Conservation (phyloP, 1,140 invertebrate genomes). For the Musca domestica region DNA sequence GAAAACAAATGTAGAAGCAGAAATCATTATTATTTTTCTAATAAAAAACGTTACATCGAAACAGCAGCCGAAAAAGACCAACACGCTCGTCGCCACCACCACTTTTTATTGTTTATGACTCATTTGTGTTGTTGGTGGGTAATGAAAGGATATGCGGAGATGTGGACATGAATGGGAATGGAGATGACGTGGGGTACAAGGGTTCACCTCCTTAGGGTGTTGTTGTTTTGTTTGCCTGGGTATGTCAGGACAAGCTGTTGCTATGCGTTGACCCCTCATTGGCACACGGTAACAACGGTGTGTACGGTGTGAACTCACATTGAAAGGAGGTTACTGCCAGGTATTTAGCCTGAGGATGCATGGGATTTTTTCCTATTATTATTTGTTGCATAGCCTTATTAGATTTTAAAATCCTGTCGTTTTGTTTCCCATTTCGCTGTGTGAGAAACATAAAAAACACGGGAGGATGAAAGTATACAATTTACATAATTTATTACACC, state of each 20-base stretch:
- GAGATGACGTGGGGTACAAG: neutral
- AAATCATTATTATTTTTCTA: conserved; percentile 27
- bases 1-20: conserved; percentile 9
- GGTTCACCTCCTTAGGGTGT: neutral
- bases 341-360: conserved; percentile 14
- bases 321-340: neutral
- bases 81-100: conserved; percentile 2
- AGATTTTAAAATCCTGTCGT: neutral
- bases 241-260: conserved; percentile 16
- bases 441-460: neutral
- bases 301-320: neutral
- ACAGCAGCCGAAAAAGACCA: conserved; percentile 2
- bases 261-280: neutral
- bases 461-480: conserved; percentile 8
- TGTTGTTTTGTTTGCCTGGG: neutral
- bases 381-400: conserved; percentile 25
- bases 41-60: conserved; percentile 13
- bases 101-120: conserved; percentile 30
- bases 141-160: conserved; percentile 12
- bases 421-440: neutral
- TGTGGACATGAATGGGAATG: conserved; percentile 11
- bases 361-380: conserved; percentile 26
- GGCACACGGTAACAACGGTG: neutral
- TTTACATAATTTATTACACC: conserved; percentile 29
- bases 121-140: conserved; percentile 22